Evolutionary conservation across 2,888 invertebrate genomes (phyloP).

Genomic region (Nasonovia ribisnigri): DNA sequence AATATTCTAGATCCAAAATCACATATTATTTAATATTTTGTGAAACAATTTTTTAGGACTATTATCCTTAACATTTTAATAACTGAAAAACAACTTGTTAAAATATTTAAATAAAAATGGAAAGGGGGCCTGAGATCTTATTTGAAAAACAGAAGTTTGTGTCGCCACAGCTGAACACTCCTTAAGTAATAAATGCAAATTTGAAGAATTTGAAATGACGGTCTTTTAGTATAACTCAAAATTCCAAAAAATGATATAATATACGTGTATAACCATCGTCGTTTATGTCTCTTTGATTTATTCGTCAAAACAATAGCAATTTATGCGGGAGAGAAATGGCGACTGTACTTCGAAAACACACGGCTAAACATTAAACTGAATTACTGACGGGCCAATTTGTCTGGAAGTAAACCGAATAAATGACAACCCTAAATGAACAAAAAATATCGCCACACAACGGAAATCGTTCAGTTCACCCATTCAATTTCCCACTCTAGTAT

Average conservation of each 20-base stretch:
- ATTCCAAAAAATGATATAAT: not conserved
- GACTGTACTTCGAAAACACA: not conserved
- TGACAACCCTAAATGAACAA: conserved; percentile 30
- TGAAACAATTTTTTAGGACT: no score
- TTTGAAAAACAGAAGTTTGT: no score
- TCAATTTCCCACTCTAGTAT: not conserved
- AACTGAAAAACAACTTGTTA: no score
- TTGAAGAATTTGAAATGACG: no score
- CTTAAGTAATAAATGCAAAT: no score
- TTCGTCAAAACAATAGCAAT: conserved; percentile 32
- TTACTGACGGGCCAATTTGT: conserved; percentile 43
- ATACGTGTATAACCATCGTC: not conserved
- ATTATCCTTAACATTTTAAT: no score
- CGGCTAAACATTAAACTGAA: not conserved
- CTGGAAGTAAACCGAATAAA: conserved; percentile 50
- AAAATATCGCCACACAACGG: not conserved
- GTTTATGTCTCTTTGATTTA: not conserved
- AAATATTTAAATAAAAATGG: no score
- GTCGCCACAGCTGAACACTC: no score
- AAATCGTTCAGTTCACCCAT: not conserved
- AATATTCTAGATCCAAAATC: no score
- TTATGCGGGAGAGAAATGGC: accelerated
- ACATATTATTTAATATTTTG: no score
- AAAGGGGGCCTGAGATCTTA: no score
- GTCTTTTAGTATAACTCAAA: no score